Percentiles rank a stretch among this genome's conserved stretches.
These are phyloP conservation scores for Rhincodon typus DNA, from an alignment of 2,797 vertebrate genomes.

Conservation along the genomic window DNA sequence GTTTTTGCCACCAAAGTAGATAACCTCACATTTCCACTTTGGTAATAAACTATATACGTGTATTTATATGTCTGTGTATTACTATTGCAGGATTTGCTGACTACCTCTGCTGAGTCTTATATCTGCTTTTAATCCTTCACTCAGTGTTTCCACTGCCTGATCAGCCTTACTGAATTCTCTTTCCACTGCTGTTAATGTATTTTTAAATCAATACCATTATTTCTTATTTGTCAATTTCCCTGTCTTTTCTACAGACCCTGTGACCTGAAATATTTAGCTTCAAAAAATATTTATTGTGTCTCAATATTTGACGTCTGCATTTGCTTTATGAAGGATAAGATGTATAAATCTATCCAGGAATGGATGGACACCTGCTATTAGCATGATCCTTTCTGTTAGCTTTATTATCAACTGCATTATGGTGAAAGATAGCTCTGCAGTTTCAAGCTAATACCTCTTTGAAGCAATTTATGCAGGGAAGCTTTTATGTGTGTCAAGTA, in stretches of 20 bases:
- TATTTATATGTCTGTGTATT: background rate
- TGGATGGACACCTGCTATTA: background rate
- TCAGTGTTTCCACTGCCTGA: background rate
- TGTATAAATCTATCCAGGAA: background rate
- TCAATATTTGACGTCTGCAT: background rate
- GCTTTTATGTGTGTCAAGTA: slow-evolving; percentile 11
- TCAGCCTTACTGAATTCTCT: background rate
- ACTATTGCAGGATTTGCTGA: background rate
- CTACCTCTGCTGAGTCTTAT: background rate
- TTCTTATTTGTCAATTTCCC: background rate
- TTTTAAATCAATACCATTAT: background rate
- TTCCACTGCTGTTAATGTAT: background rate
- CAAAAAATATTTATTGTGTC: background rate
- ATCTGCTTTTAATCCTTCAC: background rate
- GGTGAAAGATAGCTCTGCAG: background rate
- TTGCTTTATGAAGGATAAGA: background rate
- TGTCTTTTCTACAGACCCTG: background rate
- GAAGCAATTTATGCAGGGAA: slow-evolving; percentile 22
- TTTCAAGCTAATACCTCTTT: background rate
- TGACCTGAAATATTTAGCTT: background rate
- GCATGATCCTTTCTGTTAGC: background rate
- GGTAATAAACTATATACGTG: too few relatives aligned
- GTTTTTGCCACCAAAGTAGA: too few relatives aligned
- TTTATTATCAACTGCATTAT: slow-evolving; percentile 26
- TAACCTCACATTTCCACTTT: too few relatives aligned